Evolutionary conservation across 2,113 vertebrate species (phyloP).

Genomic region (Elephantulus edwardii): DNA sequence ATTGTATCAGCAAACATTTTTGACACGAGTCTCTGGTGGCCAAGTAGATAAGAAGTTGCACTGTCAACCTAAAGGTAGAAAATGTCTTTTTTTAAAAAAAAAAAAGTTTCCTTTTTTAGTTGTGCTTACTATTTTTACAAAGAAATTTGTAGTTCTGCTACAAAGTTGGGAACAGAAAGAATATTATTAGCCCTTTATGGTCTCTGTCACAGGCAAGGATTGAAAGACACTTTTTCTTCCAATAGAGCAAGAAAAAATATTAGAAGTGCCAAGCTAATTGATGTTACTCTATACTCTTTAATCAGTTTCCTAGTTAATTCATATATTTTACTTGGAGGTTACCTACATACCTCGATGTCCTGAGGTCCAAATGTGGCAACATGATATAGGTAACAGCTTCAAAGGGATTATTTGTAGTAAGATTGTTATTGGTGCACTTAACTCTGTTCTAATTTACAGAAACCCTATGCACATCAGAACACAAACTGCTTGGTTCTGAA

Average conservation of each 20-base stretch:
- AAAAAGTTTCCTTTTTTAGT: too few species aligned
- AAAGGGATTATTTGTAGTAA: background rate
- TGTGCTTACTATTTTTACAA: background rate
- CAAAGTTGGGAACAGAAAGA: background rate
- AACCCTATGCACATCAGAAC: too few species aligned
- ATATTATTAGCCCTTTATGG: background rate
- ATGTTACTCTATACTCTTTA: background rate
- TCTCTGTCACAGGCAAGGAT: background rate
- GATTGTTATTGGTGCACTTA: too few species aligned
- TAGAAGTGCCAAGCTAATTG: background rate
- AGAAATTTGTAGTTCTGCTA: background rate
- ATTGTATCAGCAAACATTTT: too few species aligned
- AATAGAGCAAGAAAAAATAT: background rate
- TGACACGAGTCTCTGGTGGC: too few species aligned
- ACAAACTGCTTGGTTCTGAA: too few species aligned
- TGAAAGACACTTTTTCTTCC: background rate
- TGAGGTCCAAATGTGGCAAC: background rate
- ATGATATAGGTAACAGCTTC: background rate
- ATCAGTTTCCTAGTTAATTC: background rate
- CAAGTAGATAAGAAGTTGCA: too few species aligned
- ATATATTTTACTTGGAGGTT: background rate
- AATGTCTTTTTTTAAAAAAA: too few species aligned
- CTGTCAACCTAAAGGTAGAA: too few species aligned
- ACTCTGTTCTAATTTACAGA: too few species aligned
- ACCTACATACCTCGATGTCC: background rate